Conservation (phyloP, 1,140 invertebrate genomes). For the Galleria mellonella region DNA sequence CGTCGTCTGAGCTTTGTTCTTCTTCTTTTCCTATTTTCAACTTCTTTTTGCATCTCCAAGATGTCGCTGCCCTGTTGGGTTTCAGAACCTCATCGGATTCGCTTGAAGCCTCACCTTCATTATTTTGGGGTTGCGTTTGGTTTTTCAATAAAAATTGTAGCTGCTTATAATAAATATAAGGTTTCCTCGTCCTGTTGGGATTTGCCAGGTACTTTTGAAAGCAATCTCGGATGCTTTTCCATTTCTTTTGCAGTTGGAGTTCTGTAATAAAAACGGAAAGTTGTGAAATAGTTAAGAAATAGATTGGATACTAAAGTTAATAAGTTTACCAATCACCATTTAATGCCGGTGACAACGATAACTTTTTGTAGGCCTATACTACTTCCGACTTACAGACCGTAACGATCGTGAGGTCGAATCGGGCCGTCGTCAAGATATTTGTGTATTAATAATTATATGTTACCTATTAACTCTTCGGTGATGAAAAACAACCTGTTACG, state of each 20-base stretch:
- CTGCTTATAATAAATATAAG: constrained; percentile 51
- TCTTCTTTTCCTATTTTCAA: constrained; percentile 32
- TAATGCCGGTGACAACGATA: too few relatives aligned
- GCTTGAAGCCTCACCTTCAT: constrained; percentile 10
- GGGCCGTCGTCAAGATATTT: too few relatives aligned
- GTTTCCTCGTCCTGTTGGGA: constrained; percentile 40
- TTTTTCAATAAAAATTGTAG: constrained; percentile 51
- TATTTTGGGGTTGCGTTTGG: constrained; percentile 13
- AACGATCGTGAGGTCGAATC: too few relatives aligned
- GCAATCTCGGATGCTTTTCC: constrained; percentile 61
- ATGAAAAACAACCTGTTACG: too few relatives aligned
- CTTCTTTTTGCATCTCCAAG: constrained; percentile 41
- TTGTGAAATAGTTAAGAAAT: too few relatives aligned
- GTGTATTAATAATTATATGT: too few relatives aligned
- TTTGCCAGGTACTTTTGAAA: constrained; percentile 54
- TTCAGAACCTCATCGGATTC: constrained; percentile 37
- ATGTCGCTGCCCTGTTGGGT: constrained; percentile 13
- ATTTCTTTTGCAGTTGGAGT: constrained; percentile 62
- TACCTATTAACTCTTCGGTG: too few relatives aligned
- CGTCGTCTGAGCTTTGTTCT: constrained; percentile 27
- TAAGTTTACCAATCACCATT: too few relatives aligned
- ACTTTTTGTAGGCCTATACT: too few relatives aligned
- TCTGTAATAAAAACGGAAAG: constrained; percentile 35
- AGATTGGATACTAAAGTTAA: too few relatives aligned
- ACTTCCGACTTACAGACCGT: too few relatives aligned